Base-by-base conservation (phyloP, 2,888 invertebrate species). In the Linyphia triangularis region DNA sequence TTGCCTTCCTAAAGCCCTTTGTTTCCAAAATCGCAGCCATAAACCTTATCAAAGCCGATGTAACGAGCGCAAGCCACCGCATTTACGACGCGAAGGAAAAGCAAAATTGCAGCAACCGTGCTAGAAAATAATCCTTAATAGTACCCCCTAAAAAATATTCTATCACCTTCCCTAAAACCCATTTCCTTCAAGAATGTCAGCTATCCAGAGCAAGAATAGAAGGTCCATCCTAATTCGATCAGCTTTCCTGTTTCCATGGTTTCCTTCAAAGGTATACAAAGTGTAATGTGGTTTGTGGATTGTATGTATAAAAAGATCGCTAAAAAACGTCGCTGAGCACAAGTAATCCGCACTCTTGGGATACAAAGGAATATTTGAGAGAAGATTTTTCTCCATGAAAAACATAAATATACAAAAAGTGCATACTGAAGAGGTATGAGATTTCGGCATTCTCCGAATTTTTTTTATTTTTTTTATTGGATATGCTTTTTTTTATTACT, bases 161-260 rank as follows among this genome's bases (percentile, higher is more conserved):
- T 37, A 30, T 24, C 13, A 19, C 22, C 57, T 22, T 2, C 13
- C 16, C 40, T 19, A 59, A 2, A 30, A 0, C 10, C 59, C 33
- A 16, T 59, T 57, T 30, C 57, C 7, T n/a, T 22, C 28, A 9
- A 16, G 28, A 51, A 51, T 51, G 51, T n/a, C 13, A 30, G 33
- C 26, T 33, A 19, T 33, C 67, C 59, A n/a, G 22, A 73, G 57
- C 26, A 33, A 16, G 33, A 51, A 73, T 57, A 33, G 73, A 1
- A n/a, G 73, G 37, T 33, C 59, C 73, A 24, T 73, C 73, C 73
- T 73, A 30, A 73, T 73, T 59, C 59, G 30, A 73, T 57, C 73
- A 73, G 28, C 59, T 13, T 40, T 59, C 22, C 33, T 7, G 51
- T 28, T 72, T 37, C 70, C 70, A 43, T 40, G 70, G 70, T 30